Percentiles rank a stretch among this genome's conserved stretches.
phyloP scores from a whole-genome alignment of 2,888 invertebrate genomes.

The Hyppa rectilinea region DNA sequence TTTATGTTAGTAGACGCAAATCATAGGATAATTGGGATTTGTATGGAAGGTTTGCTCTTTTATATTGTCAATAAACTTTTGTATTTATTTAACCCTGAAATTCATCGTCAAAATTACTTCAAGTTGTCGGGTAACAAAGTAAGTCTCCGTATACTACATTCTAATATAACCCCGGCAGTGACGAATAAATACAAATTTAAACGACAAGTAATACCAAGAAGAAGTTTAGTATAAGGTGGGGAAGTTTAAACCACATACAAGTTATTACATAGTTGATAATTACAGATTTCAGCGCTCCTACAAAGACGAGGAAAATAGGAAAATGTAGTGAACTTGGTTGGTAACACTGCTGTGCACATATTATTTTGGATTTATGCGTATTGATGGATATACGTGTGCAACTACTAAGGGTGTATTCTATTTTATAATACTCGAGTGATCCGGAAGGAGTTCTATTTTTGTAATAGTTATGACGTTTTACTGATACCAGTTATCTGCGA shows the following conservation, averaged over 20 bases:
- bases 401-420: not conserved
- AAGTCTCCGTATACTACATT: constrained; percentile 40
- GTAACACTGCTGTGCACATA: constrained; percentile 6
- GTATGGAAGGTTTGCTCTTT: no score
- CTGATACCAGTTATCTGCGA: not conserved
- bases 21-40: no score
- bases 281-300: constrained; percentile 50
- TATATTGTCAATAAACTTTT: no score
- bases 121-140: constrained; percentile 47
- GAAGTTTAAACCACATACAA: constrained; percentile 51
- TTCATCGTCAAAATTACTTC: constrained; percentile 28
- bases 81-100: not conserved
- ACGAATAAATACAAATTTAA: constrained; percentile 55
- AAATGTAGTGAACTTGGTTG: constrained; percentile 3
- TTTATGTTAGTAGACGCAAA: no score
- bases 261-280: constrained; percentile 60
- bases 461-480: not conserved
- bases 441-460: not conserved
- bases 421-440: not conserved
- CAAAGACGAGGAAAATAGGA: constrained; percentile 13
- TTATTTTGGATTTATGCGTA: constrained; percentile 15
- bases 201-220: constrained; percentile 30
- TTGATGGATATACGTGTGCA: no score
- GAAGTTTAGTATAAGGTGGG: constrained; percentile 52
- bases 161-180: constrained; percentile 34